These are phyloP conservation scores for Isotomurus palustris DNA, from an alignment of 2,888 invertebrate genomes.

Conservation along the genomic window DNA sequence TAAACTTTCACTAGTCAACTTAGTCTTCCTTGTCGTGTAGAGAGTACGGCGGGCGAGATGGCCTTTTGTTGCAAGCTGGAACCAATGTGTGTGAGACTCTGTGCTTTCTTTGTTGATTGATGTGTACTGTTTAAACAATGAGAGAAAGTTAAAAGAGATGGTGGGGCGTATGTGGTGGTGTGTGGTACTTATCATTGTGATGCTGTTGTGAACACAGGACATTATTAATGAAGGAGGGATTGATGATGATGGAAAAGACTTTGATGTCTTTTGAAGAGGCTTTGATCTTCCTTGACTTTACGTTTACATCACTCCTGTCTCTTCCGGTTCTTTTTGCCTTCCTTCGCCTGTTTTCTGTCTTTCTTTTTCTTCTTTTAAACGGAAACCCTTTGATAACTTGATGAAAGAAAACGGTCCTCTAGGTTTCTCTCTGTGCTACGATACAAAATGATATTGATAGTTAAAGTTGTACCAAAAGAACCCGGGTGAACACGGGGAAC, in stretches of 20 bases:
- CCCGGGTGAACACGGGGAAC: no score
- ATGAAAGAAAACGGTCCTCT: constrained; percentile 42
- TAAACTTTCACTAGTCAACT: no score
- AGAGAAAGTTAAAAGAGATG: no score
- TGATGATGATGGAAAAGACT: constrained; percentile 47
- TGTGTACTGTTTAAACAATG: no score
- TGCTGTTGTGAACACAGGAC: constrained; percentile 46
- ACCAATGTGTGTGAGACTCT: no score
- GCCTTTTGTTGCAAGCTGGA: no score
- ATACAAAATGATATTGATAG: constrained; percentile 43
- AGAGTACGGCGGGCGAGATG: no score
- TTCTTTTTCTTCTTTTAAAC: constrained; percentile 31
- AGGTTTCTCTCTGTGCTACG: no score
- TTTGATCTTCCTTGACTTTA: constrained; percentile 44
- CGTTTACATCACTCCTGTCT: constrained; percentile 32
- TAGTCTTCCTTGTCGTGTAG: no score
- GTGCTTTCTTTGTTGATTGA: no score
- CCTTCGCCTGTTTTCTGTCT: constrained; percentile 36
- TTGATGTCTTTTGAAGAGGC: constrained; percentile 45
- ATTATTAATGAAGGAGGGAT: constrained; percentile 47
- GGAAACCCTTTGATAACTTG: constrained; percentile 40
- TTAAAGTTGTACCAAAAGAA: no score
- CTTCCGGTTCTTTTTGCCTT: constrained; percentile 25
- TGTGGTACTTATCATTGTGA: constrained; percentile 46
- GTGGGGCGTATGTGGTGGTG: no score